Conservation (phyloP, 2,797 vertebrate genomes). For the Neopelma chrysocephalum region DNA sequence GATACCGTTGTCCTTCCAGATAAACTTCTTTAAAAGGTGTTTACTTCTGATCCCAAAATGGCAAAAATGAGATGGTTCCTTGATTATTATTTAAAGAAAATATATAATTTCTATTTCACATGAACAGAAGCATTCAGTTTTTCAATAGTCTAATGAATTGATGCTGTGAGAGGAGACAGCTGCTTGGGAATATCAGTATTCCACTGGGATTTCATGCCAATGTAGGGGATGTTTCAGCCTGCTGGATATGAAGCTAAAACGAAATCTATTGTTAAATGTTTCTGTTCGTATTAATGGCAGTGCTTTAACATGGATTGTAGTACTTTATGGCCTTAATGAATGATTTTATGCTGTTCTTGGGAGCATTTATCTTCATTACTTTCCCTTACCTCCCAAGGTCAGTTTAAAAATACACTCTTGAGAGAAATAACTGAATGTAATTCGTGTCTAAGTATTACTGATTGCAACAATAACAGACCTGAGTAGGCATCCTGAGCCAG, state of each 20-base stretch:
- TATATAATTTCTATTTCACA: neutral
- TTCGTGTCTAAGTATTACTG: neutral
- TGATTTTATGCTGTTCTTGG: neutral
- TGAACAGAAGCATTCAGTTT: neutral
- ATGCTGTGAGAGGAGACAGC: neutral
- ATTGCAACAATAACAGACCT: neutral
- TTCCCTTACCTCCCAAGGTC: neutral
- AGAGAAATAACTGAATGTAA: conserved; percentile 7
- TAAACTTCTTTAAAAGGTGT: neutral
- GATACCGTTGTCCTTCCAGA: neutral
- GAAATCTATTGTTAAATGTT: neutral
- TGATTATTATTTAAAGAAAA: neutral
- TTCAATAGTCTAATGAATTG: neutral
- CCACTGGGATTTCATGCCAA: neutral
- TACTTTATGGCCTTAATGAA: neutral
- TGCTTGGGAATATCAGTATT: neutral
- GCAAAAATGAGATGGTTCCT: neutral
- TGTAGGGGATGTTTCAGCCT: neutral
- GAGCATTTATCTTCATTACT: conserved; percentile 19
- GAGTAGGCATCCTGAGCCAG: conserved; percentile 5
- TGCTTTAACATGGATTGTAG: neutral
- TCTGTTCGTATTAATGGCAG: neutral
- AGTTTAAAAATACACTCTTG: conserved; percentile 26
- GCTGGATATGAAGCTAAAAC: neutral
- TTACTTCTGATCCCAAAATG: neutral